A percentile compares a stretch with the other conserved stretches of the same genome.
Evolutionary conservation across 2,797 vertebrate genomes (phyloP).

Genomic region (Chanos chanos): DNA sequence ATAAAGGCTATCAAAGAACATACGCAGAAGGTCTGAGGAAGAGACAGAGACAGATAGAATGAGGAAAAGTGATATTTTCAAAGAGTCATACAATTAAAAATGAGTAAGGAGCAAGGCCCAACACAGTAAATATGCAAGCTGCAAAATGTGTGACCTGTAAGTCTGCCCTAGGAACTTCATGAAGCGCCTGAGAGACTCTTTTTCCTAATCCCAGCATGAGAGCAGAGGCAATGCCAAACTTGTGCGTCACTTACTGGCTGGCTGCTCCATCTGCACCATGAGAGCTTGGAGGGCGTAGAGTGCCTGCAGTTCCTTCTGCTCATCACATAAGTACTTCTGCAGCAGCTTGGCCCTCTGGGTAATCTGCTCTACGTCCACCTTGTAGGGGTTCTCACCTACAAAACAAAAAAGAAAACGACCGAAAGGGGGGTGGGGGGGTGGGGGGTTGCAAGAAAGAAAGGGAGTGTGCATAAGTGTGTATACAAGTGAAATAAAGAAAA

Average conservation of each 20-base stretch:
- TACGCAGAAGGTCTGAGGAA: constrained; percentile 83
- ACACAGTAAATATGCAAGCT: neutral
- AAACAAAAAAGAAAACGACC: neutral
- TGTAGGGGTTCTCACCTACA: constrained; percentile 84
- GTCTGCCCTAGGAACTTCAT: too few relatives aligned
- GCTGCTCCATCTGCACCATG: constrained; percentile 96
- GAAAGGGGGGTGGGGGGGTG: neutral
- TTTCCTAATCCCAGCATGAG: too few relatives aligned
- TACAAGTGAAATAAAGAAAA: neutral
- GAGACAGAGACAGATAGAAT: constrained; percentile 14
- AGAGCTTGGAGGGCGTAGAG: constrained; percentile 95
- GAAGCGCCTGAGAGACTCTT: too few relatives aligned
- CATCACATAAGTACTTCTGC: constrained; percentile 86
- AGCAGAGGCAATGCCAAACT: too few relatives aligned
- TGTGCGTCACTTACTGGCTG: constrained; percentile 86
- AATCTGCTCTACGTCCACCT: constrained; percentile 78
- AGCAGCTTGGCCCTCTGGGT: constrained; percentile 82
- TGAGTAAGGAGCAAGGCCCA: neutral
- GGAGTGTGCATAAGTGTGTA: too few relatives aligned
- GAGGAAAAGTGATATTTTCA: neutral
- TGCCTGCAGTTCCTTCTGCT: constrained; percentile 92
- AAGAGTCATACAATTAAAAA: neutral
- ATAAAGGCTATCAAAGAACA: constrained; percentile 93
- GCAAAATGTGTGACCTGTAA: too few relatives aligned
- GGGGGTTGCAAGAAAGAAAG: neutral